Evolutionary conservation across 2,888 invertebrate genomes (phyloP), one percentile per base, ranked within the genome.

Genomic region (Aleiodes leptofemur): DNA sequence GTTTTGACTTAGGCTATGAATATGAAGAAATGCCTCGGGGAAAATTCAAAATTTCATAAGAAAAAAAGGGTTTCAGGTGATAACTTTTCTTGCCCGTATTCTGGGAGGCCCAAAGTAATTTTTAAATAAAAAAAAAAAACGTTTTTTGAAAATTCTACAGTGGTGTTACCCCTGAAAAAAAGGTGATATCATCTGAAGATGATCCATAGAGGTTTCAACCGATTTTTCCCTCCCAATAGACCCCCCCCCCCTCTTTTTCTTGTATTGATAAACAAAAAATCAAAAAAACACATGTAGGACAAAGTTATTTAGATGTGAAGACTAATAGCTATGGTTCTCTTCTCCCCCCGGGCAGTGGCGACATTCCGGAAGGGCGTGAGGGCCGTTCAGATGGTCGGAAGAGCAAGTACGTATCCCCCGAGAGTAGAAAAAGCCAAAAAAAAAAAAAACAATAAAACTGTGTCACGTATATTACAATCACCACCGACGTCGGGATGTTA

Each of bases 301-400:
- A 74, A 76, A 72, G 69, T 77, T 72, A 69, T 78, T 76, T 80
- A 71, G 72, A 80, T 82, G 83, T 86, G 83, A 89, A 87, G 87
- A 90, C 90, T 90, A 90, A 90, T 90, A 88, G 86, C 87, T 88
- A 85, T 88, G 89, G 90, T 90, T 91, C 90, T 90, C 86, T 90
- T 90, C 91, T 91, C 90, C 91, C 90, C 86, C 85, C 88, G 91
- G 91, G 91, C 94, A 98, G 98, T 98, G 97, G 98, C 98, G 91
- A 97, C 98, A 92, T 99, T 99, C 96, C 97, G 98, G 95, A 98
- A 98, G 93, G 98, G 98, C 93, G 98, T 98, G 91, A 96, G 98
- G 92, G 98, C 98, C 93, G 97, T 98, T 92, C 98, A 97, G 94
- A 96, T 97, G 95, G 96, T 97, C 92, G 97, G 97, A 93, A 94